phyloP scores from a whole-genome alignment of 2,113 vertebrate genomes.

The Caloenas nicobarica region DNA sequence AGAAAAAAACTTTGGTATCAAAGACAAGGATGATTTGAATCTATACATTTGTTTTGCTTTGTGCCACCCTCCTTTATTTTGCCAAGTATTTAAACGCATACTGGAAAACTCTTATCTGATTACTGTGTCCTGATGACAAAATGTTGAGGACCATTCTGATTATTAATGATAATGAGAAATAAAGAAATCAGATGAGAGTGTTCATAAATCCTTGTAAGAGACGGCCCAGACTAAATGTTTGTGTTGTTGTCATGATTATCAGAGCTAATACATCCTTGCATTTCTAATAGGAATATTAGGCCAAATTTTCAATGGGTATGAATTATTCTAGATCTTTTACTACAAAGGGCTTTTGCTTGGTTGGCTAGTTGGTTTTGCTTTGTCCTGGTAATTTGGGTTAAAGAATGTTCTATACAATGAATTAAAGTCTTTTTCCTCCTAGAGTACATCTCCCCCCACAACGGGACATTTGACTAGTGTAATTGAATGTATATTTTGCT shows the following conservation, averaged over 20 bases:
- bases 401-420: background rate
- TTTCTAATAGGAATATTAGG: background rate
- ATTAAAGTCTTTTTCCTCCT: background rate
- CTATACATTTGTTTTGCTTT: background rate
- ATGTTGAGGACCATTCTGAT: background rate
- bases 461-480: background rate
- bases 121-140: background rate
- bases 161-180: conserved; percentile 7
- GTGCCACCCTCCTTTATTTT: background rate
- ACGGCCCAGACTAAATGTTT: background rate
- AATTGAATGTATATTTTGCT: background rate
- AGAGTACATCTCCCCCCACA: background rate
- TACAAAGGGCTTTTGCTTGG: background rate
- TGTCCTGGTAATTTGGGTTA: background rate
- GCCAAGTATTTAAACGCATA: background rate
- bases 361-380: background rate
- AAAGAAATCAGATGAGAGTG: background rate
- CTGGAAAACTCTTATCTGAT: background rate
- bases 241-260: background rate
- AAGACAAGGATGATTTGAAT: background rate
- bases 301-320: background rate
- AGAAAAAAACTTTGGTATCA: background rate
- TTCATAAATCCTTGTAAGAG: background rate
- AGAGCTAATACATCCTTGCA: background rate
- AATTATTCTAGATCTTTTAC: background rate